These are phyloP conservation scores for Luscinia megarhynchos DNA, from an alignment of 2,797 vertebrate species.

Conservation along the genomic window DNA sequence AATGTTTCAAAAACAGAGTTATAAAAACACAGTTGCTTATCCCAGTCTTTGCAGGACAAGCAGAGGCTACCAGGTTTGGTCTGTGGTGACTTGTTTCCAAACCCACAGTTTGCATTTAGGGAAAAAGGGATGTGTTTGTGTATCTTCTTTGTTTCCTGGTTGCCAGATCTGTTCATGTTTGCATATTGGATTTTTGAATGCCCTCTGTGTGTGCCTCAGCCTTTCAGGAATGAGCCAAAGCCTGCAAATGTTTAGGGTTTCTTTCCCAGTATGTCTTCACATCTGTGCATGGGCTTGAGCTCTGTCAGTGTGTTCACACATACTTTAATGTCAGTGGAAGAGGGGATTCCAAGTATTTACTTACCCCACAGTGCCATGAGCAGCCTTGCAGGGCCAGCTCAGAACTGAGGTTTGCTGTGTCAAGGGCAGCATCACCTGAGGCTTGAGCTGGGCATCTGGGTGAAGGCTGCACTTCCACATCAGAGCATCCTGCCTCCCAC, in stretches of 20 bases:
- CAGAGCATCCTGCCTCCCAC: background rate
- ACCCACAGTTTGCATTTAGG: background rate
- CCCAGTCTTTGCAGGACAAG: background rate
- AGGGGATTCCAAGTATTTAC: background rate
- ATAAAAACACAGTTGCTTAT: constrained; percentile 27
- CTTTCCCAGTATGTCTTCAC: background rate
- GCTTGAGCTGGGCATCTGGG: background rate
- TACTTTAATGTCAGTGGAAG: background rate
- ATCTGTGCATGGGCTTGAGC: background rate
- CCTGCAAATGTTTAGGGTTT: background rate
- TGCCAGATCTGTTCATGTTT: background rate
- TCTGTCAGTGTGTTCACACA: background rate
- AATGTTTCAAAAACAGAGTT: constrained; percentile 30
- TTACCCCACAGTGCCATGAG: background rate
- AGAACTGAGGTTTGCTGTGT: background rate
- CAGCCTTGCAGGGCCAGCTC: background rate
- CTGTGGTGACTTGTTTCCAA: background rate
- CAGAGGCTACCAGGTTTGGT: background rate
- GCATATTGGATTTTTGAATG: background rate
- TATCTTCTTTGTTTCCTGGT: background rate
- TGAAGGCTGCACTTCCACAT: background rate
- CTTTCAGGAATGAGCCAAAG: background rate
- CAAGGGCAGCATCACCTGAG: background rate
- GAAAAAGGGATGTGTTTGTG: background rate
- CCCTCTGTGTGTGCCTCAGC: background rate